Conservation (phyloP, 2,113 vertebrate species). For the Podocnemis expansa region DNA sequence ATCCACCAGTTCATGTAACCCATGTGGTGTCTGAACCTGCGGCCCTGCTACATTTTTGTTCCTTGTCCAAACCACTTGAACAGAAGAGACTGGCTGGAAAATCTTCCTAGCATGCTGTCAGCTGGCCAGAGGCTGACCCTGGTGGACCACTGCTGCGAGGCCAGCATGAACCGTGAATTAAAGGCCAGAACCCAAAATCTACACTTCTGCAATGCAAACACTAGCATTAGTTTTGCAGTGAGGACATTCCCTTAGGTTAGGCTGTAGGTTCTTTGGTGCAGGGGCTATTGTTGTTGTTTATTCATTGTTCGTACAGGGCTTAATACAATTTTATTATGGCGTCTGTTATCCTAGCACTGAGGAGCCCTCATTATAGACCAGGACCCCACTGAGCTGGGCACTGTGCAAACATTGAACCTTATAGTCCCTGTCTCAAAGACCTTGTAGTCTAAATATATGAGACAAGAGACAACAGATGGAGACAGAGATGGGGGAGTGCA, state of each 20-base stretch:
- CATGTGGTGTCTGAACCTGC: not conserved
- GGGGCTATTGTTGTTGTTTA: not conserved
- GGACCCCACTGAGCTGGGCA: not conserved
- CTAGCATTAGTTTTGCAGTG: not conserved
- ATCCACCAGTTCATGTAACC: not conserved
- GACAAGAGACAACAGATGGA: not conserved
- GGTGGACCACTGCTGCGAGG: not conserved
- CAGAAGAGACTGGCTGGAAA: fast-evolving
- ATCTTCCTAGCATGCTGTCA: not conserved
- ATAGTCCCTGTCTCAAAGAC: not conserved
- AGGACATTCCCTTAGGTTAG: not conserved
- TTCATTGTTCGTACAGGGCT: not conserved
- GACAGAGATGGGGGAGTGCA: not conserved
- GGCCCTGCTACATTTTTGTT: not conserved
- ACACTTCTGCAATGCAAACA: not conserved
- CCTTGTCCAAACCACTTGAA: not conserved
- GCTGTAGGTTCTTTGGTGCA: not conserved
- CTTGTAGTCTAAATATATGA: not conserved
- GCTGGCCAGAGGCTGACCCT: no score
- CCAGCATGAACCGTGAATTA: not conserved
- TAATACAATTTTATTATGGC: not conserved
- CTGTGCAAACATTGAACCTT: not conserved
- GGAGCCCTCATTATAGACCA: not conserved
- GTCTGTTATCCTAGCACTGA: no score
- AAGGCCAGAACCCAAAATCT: fast-evolving